Conservation (phyloP, 2,797 vertebrate genomes). For the Urophycis tenuis region DNA sequence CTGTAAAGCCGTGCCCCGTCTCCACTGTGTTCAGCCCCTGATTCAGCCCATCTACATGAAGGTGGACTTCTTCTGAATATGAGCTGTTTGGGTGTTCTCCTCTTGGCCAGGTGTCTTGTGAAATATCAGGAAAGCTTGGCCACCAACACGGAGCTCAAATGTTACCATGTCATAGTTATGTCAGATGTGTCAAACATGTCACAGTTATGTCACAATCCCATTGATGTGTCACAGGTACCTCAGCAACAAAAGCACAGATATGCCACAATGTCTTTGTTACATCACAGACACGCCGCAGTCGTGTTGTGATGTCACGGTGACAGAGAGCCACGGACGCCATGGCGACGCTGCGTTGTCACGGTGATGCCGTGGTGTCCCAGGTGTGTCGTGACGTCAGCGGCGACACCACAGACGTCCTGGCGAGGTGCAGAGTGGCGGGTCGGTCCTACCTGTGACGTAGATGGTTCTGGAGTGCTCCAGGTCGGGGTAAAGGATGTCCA, state of each 20-base stretch:
- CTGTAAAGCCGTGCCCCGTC: neutral
- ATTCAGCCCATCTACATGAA: neutral
- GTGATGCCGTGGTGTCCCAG: neutral
- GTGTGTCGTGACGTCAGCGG: neutral
- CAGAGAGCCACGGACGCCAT: neutral
- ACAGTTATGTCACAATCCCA: neutral
- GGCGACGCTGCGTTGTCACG: neutral
- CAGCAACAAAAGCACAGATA: neutral
- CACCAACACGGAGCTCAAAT: neutral
- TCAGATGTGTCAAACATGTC: neutral
- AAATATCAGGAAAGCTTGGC: neutral
- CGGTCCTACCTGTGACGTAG: slow-evolving; percentile 83
- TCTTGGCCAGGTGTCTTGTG: too few species aligned
- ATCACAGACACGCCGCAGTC: neutral
- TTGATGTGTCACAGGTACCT: neutral
- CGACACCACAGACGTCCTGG: neutral
- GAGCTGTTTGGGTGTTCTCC: too few species aligned
- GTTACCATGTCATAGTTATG: neutral
- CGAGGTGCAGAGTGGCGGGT: neutral
- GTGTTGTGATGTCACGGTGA: neutral
- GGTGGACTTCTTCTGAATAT: neutral
- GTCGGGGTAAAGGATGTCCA: slow-evolving; percentile 69
- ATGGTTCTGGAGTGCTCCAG: slow-evolving; percentile 80
- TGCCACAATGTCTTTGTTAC: neutral
- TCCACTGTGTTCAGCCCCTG: neutral